A percentile compares a stretch with the other conserved stretches of the same genome.
Evolutionary conservation across 53 echinoderm and acorn worm genomes (phyloP).

Genomic region (Paelopatides confundens): DNA sequence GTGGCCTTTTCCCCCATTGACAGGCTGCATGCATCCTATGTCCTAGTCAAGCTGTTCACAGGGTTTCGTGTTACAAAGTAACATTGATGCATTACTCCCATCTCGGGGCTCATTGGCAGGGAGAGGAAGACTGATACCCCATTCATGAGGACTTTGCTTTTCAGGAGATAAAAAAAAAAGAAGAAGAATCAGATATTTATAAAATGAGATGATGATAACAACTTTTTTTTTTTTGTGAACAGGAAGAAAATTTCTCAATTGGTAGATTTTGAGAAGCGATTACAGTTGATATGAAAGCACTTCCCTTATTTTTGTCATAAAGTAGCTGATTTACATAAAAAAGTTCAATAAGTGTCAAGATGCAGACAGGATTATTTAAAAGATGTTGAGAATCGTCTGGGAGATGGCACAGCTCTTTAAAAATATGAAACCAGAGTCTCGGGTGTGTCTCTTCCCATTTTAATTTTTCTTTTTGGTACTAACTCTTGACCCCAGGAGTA

Average conservation of each 20-base stretch:
- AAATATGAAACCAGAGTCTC: background rate
- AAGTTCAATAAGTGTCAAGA: background rate
- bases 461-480: background rate
- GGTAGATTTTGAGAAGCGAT: background rate
- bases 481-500: background rate
- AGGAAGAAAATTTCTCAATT: background rate
- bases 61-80: background rate
- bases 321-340: background rate
- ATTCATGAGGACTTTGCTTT: background rate
- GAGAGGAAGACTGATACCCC: background rate
- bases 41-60: background rate
- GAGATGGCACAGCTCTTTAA: background rate
- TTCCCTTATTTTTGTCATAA: background rate
- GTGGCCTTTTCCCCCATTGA: background rate
- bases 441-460: background rate
- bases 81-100: constrained; percentile 14
- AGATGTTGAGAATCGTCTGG: background rate
- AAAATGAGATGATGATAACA: too few relatives aligned
- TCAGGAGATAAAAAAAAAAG: background rate
- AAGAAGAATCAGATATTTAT: background rate
- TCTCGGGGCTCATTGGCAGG: background rate
- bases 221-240: background rate
- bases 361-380: background rate
- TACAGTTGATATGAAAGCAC: background rate
- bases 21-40: background rate